Evolutionary conservation across 92 coral and sea anemone species (phyloP).

Genomic region (Umimayanthus chanpuru): DNA sequence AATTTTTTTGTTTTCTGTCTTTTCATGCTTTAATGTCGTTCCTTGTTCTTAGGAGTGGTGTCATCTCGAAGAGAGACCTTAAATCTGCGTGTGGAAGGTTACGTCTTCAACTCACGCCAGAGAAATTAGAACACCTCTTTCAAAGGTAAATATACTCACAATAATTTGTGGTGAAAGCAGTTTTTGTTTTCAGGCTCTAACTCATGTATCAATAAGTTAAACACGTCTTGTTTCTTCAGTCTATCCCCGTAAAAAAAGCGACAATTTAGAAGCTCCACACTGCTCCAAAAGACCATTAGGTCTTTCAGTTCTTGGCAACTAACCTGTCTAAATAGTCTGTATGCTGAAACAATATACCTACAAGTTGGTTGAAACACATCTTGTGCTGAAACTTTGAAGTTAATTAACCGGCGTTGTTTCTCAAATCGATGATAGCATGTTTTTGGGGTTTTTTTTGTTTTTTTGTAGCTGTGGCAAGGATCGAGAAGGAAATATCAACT

Average conservation of each 20-base stretch:
- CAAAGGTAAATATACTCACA: slow-evolving; percentile 52
- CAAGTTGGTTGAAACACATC: neutral
- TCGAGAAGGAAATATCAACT: slow-evolving; percentile 56
- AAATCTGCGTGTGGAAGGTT: slow-evolving; percentile 53
- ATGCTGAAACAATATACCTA: no score
- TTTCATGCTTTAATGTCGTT: neutral
- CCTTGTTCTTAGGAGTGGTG: slow-evolving; percentile 59
- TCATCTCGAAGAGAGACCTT: slow-evolving; percentile 62
- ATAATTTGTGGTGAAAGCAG: neutral
- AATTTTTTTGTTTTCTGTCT: neutral
- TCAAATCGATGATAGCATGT: neutral
- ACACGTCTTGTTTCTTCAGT: no score
- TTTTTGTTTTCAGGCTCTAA: neutral
- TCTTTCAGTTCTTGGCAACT: neutral
- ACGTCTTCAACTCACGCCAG: slow-evolving; percentile 44
- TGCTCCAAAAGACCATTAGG: no score
- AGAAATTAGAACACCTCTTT: slow-evolving; percentile 48
- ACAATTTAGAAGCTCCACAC: no score
- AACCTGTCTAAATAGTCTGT: neutral
- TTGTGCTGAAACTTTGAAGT: neutral
- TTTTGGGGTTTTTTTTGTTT: no score
- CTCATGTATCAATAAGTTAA: neutral
- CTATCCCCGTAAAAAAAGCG: no score
- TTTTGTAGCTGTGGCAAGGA: slow-evolving; percentile 42
- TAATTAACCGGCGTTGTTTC: neutral